Base-by-base conservation (phyloP, 2,888 invertebrate species). In the Drosophila anomelani region DNA sequence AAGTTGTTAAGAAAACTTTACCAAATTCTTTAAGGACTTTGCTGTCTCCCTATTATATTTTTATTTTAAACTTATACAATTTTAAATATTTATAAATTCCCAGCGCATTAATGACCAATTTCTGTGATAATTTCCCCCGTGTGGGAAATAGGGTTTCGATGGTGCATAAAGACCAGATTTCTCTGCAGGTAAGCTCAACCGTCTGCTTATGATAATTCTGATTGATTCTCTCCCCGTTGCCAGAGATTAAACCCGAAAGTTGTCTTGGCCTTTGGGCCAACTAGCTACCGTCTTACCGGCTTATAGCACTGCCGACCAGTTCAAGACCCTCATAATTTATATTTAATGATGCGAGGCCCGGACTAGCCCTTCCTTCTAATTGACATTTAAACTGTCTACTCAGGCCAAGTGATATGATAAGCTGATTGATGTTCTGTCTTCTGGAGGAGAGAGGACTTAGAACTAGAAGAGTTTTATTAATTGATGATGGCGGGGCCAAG, bases 361-460 rank as follows among this genome's bases (percentile, higher is more conserved):
- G 49, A 62, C 75, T 77, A 75, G 77, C 66, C 74, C 71, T 73
- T 61, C 63, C 75, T 76, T 77, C 77, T 76, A 83, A 84, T 84
- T 76, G 86, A 83, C 88, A 85, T 85, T 88, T 85, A 88, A 83
- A 85, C 80, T 80, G 88, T 88, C 80, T 76, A 57, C 80, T 60
- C 73, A 70, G 66, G 29, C 60, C 41, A 54, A 68, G 60, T 76
- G 57, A 73, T 78, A 80, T 83, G 86, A 85, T 83, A 86, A 80
- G 81, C 81, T 86, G 84, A 85, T 86, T 88, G 84, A 88, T 81
- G 88, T 73, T 34, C 51, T 36, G 34, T 51, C 32, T 51, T 51
- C 32, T 49, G 32, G 32, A 26, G 26, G 26, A 26, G 34, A 86
- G 67, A 63, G 59, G 54, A 59, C 67, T 56, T 72, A 64, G 49